phyloP scores from a whole-genome alignment of 2,888 invertebrate species.

The Dolomedes plantarius region DNA sequence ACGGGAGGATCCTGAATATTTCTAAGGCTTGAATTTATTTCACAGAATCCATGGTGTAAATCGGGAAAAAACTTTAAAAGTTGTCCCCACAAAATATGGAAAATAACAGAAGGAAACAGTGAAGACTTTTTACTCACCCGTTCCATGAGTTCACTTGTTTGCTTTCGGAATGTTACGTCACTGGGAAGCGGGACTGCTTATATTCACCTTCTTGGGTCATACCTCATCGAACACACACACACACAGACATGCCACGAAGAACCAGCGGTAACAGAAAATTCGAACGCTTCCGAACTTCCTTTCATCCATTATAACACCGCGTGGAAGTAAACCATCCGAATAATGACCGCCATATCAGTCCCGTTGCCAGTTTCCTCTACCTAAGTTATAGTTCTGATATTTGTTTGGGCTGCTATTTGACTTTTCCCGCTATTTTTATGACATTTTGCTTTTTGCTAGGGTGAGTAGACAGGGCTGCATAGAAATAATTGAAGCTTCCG shows the following conservation, averaged over 20 bases:
- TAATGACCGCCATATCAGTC: conserved; percentile 7
- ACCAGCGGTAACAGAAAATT: not conserved
- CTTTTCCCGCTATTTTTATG: not conserved
- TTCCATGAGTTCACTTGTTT: conserved; percentile 47
- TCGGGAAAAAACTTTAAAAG: too few relatives aligned
- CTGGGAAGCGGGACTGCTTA: conserved; percentile 25
- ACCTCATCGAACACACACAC: conserved; percentile 50
- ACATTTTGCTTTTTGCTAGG: not conserved
- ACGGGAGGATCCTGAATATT: too few relatives aligned
- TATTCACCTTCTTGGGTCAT: conserved; percentile 52
- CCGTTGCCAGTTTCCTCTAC: conserved; percentile 1
- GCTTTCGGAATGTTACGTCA: conserved; percentile 52
- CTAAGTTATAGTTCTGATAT: not conserved
- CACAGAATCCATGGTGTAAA: too few relatives aligned
- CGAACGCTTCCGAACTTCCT: conserved; percentile 27
- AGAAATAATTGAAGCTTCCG: not conserved
- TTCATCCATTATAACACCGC: conserved; percentile 27
- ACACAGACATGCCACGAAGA: not conserved
- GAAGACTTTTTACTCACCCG: conserved; percentile 65
- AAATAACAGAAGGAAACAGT: too few relatives aligned
- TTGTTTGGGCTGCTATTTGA: not conserved
- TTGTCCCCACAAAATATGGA: too few relatives aligned
- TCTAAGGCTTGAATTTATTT: too few relatives aligned
- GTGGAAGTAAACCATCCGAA: conserved; percentile 42
- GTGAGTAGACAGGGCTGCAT: not conserved